Conservation (phyloP, 2,888 invertebrate genomes). For the Eupithecia vulgata region DNA sequence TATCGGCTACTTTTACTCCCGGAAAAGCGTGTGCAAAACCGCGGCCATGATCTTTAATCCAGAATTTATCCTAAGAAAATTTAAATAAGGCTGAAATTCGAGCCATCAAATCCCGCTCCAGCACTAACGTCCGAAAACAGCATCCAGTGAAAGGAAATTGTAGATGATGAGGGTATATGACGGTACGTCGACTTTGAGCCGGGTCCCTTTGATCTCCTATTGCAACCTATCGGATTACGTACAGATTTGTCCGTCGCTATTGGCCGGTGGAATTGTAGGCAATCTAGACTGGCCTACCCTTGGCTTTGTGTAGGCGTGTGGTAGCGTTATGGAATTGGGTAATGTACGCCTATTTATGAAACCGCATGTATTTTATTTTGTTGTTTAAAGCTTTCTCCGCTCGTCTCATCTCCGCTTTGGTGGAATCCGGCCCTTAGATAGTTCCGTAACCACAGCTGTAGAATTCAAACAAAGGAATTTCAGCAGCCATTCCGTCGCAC, state of each 20-base stretch:
- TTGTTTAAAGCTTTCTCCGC: too few relatives aligned
- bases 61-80: neutral
- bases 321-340: neutral
- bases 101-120: neutral
- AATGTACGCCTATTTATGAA: too few relatives aligned
- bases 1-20: neutral
- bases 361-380: too few relatives aligned
- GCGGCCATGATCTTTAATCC: neutral
- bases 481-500: constrained; percentile 15
- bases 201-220: constrained; percentile 26
- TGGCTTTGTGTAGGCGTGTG: neutral
- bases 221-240: constrained; percentile 19
- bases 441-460: constrained; percentile 1
- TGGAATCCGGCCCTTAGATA: neutral
- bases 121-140: constrained; percentile 6
- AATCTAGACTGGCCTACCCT: neutral
- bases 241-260: constrained; percentile 15
- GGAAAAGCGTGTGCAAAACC: neutral
- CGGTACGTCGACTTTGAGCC: constrained; percentile 14
- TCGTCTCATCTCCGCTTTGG: too few relatives aligned
- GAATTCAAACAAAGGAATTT: constrained; percentile 25
- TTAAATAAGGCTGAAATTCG: neutral
- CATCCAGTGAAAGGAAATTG: constrained; percentile 17
- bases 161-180: constrained; percentile 24
- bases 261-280: constrained; percentile 15